Base-by-base conservation (phyloP, 2,797 vertebrate genomes). In the Darevskia mixta region DNA sequence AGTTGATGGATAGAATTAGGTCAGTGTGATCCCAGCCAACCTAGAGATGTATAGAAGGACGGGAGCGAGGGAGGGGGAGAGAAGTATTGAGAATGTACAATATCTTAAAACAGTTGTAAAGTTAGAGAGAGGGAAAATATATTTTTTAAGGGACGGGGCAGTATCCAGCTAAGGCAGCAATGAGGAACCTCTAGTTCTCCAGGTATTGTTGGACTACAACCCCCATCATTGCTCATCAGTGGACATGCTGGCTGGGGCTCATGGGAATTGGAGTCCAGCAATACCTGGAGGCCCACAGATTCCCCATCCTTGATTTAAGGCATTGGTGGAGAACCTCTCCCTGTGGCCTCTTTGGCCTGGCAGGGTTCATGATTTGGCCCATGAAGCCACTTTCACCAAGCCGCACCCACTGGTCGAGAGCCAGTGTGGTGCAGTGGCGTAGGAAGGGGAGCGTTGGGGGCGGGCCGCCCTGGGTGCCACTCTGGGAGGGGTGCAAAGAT, bases 21-120 rank as follows among this genome's bases (percentile, higher is more conserved):
- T 95, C 93, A 92, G 88, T 83, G 85, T 92, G 86, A 94, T 91
- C 92, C 61, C 38, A 90, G 90, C 9, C 35, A 89, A 91, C 84
- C 88, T 58, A 82, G 43, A 87, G 86, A 79, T 71, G 76, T 61
- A 79, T 35, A 43, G 64, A 72, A 78, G 58, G 35, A 66, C 43
- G 72, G n/a, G 2, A 18, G 71, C 8, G 5, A 8, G 71, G n/a
- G 15, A 13, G 71, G 72, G 35, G 8, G 17, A 38, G 20, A 45
- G 45, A 80, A 35, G n/a, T 0, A 6, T 20, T 4, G 45, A 10
- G 58, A 41, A 45, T 35, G 38, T 86, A 58, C 64, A 45, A 69
- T 45, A 23, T 45, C 5, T 29, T 18, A 87, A 92, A 41, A 41
- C 64, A 41, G 84, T 2, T 29, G 8, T 0, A 55, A 20, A 58